Conservation (phyloP, 2,113 vertebrate genomes). For the Myotis davidii region DNA sequence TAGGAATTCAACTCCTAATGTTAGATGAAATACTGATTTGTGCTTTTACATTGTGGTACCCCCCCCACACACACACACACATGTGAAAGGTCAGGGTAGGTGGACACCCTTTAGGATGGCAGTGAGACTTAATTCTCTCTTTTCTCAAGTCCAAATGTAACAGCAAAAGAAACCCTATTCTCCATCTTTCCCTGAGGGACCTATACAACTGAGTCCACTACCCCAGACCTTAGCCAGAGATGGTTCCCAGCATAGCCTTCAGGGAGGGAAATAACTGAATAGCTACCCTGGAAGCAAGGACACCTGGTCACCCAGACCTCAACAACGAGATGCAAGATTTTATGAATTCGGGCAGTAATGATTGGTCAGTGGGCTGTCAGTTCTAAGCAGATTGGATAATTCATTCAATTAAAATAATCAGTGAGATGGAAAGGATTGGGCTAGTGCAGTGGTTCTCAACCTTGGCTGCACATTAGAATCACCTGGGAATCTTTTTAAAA, state of each 20-base stretch:
- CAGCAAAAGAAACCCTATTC: background rate
- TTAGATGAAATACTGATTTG: background rate
- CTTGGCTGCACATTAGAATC: background rate
- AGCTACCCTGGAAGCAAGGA: background rate
- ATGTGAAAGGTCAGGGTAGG: background rate
- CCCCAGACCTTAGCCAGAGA: background rate
- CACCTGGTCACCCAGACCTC: background rate
- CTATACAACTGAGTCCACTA: background rate
- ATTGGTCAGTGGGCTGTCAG: background rate
- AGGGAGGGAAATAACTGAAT: background rate
- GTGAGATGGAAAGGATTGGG: background rate
- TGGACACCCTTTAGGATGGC: background rate
- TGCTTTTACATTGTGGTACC: background rate
- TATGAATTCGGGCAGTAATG: background rate
- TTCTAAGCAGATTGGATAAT: background rate
- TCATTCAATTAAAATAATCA: background rate
- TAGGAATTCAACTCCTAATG: background rate
- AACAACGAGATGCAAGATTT: background rate
- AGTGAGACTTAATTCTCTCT: background rate
- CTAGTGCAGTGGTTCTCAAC: background rate
- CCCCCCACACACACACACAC: rapidly evolving
- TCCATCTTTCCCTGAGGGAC: background rate
- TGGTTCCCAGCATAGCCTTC: background rate
- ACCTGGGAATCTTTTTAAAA: background rate
- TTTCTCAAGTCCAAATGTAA: background rate